These are phyloP conservation scores for Reinhardtius hippoglossoides DNA, from an alignment of 2,113 vertebrate genomes.

Conservation along the genomic window DNA sequence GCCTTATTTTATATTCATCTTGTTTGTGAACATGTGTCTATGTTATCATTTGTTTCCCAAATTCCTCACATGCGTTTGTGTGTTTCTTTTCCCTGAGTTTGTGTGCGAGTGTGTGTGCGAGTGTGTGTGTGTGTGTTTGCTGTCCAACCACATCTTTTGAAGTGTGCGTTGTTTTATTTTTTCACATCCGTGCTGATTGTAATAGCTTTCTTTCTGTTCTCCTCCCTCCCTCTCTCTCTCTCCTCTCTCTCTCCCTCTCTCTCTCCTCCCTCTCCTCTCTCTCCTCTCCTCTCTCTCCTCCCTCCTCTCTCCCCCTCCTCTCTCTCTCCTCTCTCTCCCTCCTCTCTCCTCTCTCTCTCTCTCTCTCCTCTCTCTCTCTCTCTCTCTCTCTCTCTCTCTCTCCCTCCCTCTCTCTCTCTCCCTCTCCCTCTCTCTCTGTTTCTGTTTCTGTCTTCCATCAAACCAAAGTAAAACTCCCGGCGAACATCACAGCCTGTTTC, in stretches of 20 bases:
- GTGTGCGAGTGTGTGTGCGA: no score
- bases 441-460: slow-evolving; percentile 53
- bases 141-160: slow-evolving; percentile 13
- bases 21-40: background rate
- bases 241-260: background rate
- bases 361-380: background rate
- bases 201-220: background rate
- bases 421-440: background rate
- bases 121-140: slow-evolving; percentile 1
- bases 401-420: background rate
- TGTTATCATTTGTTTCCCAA: slow-evolving; percentile 6
- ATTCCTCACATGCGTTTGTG: background rate
- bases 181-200: slow-evolving; percentile 4
- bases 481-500: slow-evolving; percentile 2
- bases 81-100: no score
- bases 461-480: slow-evolving; percentile 24
- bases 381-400: background rate
- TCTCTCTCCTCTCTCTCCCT: no score
- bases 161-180: slow-evolving; percentile 17
- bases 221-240: background rate
- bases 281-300: no score
- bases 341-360: background rate
- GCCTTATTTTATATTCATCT: background rate
- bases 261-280: background rate
- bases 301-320: no score